Evolutionary conservation across 2,797 vertebrate species (phyloP), one percentile per base, ranked within the genome.

Genomic region (Propithecus deckenii): DNA sequence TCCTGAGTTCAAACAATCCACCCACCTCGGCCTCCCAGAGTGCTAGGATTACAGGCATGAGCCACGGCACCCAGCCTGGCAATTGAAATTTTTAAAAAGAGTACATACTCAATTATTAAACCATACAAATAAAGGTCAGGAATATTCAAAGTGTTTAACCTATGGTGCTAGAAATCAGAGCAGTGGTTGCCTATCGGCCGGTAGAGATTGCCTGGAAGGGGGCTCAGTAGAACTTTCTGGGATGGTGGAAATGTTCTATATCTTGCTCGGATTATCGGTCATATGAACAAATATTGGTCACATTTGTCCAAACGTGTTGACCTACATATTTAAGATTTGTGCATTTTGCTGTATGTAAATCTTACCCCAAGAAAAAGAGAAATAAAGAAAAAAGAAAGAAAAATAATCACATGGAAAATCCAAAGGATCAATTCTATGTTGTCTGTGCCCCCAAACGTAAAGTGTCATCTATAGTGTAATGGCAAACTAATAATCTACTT

Each of bases 361-460:
- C 69, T 43, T 86, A 76, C 63, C 35, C 61, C n/a, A 89, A 20
- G 65, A 76, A 57, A 95, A 95, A 87, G 35, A 57, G 14, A 15
- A 17, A 35, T 46, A 7, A 35, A 71, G 4, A 85, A 57, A 65
- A 63, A 84, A 12, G 23, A 63, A 89, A 74, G 7, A 78, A 46
- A 85, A 95, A 43, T 5, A 80, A 38, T 50, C 85, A 59, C 25
- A 43, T 71, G 43, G 61, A 83, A 96, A 89, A 95, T 61, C 78
- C 15, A 89, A 46, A 89, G 15, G 28, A 30, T 78, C 41, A 35
- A 52, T 20, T 69, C 22, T 35, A 48, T 30, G 55, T 71, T 80
- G 8, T 14, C 57, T 25, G 5, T 79, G 35, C 30, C 32, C 32
- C 43, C 32, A 94, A 90, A 92, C 2, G 46, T 72, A 74, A 74